phyloP scores from a whole-genome alignment of 2,888 invertebrate genomes.

The Argyra leucocephala region DNA sequence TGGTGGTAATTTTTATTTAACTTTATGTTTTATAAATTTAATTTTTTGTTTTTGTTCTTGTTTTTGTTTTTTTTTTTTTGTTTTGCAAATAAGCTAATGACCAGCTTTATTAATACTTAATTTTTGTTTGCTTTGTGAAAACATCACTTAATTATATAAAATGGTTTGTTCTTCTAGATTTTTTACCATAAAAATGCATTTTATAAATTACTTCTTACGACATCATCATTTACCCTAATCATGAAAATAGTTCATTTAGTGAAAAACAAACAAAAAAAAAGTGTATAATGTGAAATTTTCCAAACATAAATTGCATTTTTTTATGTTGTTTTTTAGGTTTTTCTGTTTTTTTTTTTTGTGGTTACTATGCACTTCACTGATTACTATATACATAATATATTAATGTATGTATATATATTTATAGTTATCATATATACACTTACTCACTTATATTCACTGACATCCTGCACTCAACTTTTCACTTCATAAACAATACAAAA shows the following conservation, averaged over 20 bases:
- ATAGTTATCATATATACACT: too few relatives aligned
- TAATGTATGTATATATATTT: neutral
- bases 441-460: neutral
- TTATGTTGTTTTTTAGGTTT: neutral
- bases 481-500: neutral
- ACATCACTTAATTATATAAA: too few relatives aligned
- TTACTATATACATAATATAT: too few relatives aligned
- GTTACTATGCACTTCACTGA: neutral
- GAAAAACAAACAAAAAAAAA: neutral
- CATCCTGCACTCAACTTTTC: slow-evolving; percentile 1
- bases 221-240: slow-evolving; percentile 3
- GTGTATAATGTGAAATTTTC: neutral
- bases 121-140: too few relatives aligned
- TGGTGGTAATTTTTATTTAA: too few relatives aligned
- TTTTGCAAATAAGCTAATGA: too few relatives aligned
- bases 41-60: too few relatives aligned
- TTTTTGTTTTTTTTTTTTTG: too few relatives aligned
- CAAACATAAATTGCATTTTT: neutral
- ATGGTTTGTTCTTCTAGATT: too few relatives aligned
- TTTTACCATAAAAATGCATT: neutral
- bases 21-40: too few relatives aligned
- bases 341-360: neutral
- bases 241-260: neutral
- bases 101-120: too few relatives aligned
- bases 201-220: slow-evolving; percentile 1